Evolutionary conservation across 1,140 invertebrate species (phyloP).

Genomic region (Cyphomyrmex costatus): DNA sequence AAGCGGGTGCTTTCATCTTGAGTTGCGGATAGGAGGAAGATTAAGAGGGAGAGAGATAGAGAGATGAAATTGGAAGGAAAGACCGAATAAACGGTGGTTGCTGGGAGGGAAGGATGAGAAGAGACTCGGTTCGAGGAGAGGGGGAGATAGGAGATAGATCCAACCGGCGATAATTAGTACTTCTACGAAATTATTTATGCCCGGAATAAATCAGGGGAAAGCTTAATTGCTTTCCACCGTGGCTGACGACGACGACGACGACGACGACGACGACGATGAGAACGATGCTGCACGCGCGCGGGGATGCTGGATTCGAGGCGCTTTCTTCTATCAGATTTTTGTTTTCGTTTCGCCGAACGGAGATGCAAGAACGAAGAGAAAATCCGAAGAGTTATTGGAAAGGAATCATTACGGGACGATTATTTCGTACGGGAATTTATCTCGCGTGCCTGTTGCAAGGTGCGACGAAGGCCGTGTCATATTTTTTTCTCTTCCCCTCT

Average conservation of each 20-base stretch:
- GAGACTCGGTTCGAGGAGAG: conserved; percentile 7
- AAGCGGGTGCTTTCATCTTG: conserved; percentile 84
- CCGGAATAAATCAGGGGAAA: conserved; percentile 84
- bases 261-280: conserved; percentile 13
- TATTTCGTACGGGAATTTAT: conserved; percentile 45
- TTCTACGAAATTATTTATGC: conserved; percentile 85
- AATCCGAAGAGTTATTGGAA: conserved; percentile 62
- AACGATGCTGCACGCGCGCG: conserved; percentile 25
- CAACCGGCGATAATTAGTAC: conserved; percentile 83
- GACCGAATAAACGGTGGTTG: conserved; percentile 71
- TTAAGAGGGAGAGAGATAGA: conserved; percentile 10
- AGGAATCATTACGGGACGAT: conserved; percentile 40
- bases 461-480: conserved; percentile 38
- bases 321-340: conserved; percentile 53
- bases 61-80: conserved; percentile 53
- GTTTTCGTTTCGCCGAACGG: conserved; percentile 11
- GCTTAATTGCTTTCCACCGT: conserved; percentile 82
- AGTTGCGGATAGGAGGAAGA: conserved; percentile 54
- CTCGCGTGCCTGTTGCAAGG: conserved; percentile 36
- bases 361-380: conserved; percentile 41
- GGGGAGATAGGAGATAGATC: conserved; percentile 74
- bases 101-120: not conserved
- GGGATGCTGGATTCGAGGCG: not conserved
- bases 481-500: not conserved
- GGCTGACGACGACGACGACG: conserved; percentile 50